Evolutionary conservation across 2,888 invertebrate genomes (phyloP).

Genomic region (Lepidocyrtinus sp.): DNA sequence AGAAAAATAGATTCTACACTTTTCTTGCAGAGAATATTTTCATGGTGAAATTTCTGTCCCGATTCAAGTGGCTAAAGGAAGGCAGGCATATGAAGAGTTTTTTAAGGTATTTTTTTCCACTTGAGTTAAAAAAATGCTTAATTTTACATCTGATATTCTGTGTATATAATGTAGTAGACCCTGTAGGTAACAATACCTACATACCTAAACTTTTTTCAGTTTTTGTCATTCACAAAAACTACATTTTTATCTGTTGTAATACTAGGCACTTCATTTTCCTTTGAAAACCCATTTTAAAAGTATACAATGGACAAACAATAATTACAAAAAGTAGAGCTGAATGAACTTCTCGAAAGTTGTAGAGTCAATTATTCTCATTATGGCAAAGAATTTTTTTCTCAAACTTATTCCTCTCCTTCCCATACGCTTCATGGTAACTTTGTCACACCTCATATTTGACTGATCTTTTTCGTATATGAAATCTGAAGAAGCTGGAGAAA

Average conservation of each 20-base stretch:
- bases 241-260: too few relatives aligned
- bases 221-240: too few relatives aligned
- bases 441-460: conserved; percentile 52
- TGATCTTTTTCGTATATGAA: conserved; percentile 3
- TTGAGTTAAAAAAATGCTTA: too few relatives aligned
- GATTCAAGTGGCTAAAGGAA: not conserved
- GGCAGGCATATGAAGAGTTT: not conserved
- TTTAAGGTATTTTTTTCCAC: not conserved
- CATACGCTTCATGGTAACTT: conserved; percentile 58
- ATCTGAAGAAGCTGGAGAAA: not conserved
- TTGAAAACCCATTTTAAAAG: too few relatives aligned
- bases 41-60: not conserved
- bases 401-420: too few relatives aligned
- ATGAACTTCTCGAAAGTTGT: conserved; percentile 47
- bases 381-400: conserved; percentile 47
- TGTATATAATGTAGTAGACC: too few relatives aligned
- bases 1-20: too few relatives aligned
- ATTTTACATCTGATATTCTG: too few relatives aligned
- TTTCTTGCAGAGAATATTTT: not conserved
- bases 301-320: too few relatives aligned
- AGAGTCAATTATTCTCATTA: conserved; percentile 48
- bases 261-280: too few relatives aligned
- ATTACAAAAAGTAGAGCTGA: conserved; percentile 42
- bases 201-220: too few relatives aligned
- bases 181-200: too few relatives aligned